Evolutionary conservation across 2,888 invertebrate genomes (phyloP), one percentile per base, ranked within the genome.

Genomic region (Sinopyrophorus schimmeli): DNA sequence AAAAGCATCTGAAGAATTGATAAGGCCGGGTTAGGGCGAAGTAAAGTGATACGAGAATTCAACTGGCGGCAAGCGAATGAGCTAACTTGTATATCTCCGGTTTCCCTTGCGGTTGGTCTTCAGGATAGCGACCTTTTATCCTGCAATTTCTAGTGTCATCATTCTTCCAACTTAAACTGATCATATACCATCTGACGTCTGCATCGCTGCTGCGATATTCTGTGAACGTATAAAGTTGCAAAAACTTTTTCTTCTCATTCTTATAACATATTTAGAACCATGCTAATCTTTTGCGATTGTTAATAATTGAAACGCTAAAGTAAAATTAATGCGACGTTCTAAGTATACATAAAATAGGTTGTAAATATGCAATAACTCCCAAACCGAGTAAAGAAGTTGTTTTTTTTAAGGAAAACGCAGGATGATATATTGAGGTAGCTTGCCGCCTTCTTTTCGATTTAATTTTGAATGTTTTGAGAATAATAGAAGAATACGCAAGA

Each of bases 101-200:
- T 57, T 55, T 55, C 50, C 55, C 55, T 41, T 53, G 57, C 54
- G 57, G 55, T 53, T 47, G 34, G 43, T 50, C 46, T 20, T 40
- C 28, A 28, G 34, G 46, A 51, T 46, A 46, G 37, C 35, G 28
- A 46, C 46, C 59, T 60, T 63, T 63, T 63, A 64, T 64, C 60
- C 62, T 51, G 54, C 63, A 62, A 65, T 63, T 65, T 61, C 61
- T 54, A 57, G 55, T 60, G 61, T 63, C 62, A 62, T 63, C 62
- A 61, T 65, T 63, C 60, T 64, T 64, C 57, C 55, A 54, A 47
- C 47, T 58, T 58, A 59, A 58, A 58, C 54, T 43, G 54, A 47
- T 52, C 53, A 51, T 56, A 47, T 40, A 53, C 52, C 32, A 47
- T 42, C 40, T 39, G 31, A 39, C 41, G 37, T 34, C 35, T 24